A percentile compares a stretch with the other conserved stretches of the same genome.
These are phyloP conservation scores for Cololabis saira DNA, from an alignment of 2,113 vertebrate genomes.

Conservation along the genomic window DNA sequence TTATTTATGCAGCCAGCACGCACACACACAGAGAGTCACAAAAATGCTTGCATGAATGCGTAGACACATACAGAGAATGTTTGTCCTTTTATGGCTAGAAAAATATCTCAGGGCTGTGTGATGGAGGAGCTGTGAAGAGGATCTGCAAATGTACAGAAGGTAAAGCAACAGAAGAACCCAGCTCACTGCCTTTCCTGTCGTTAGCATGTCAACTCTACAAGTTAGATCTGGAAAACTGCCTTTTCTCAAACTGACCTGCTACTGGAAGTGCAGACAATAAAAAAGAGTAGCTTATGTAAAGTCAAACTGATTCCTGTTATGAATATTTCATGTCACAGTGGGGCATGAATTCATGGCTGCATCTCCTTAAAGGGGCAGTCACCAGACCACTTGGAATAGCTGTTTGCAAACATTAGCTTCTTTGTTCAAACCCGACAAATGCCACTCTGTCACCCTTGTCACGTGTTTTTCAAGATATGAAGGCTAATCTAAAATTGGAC, in stretches of 20 bases:
- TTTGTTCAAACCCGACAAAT: no score
- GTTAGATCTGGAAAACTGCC: conserved; percentile 1
- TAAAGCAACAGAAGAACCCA: conserved; percentile 12
- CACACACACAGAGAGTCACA: conserved; percentile 19
- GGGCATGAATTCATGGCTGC: neutral
- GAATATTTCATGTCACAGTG: conserved; percentile 6
- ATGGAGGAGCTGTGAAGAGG: conserved; percentile 1
- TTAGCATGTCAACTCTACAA: conserved; percentile 9
- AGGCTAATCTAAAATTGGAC: neutral
- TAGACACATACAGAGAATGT: neutral
- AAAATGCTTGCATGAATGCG: neutral
- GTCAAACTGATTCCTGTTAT: neutral
- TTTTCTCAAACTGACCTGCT: conserved; percentile 14
- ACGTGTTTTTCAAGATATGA: no score
- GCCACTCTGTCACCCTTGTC: no score
- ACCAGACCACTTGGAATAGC: no score
- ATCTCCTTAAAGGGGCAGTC: neutral
- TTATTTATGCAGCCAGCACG: conserved; percentile 51
- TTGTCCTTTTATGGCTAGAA: conserved; percentile 13
- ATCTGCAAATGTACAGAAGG: conserved; percentile 17
- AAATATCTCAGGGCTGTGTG: conserved; percentile 21
- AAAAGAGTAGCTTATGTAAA: neutral
- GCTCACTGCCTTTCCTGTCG: neutral
- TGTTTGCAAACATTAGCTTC: neutral
- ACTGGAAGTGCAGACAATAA: neutral